Evolutionary conservation across 2,888 invertebrate genomes (phyloP).

Genomic region (Tetheella fluctuosa): DNA sequence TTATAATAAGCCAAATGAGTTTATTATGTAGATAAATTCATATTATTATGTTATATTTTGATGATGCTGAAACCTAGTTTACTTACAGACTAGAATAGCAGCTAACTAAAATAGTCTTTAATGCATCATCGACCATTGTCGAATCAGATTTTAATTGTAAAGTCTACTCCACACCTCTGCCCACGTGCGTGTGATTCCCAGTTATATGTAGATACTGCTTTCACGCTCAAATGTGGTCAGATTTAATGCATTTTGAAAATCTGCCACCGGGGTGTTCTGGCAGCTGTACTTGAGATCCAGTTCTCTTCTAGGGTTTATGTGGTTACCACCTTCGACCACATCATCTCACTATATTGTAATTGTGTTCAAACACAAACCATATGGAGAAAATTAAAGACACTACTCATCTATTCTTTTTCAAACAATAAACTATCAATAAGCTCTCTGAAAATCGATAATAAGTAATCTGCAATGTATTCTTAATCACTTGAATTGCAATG

Average conservation of each 20-base stretch:
- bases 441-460: not conserved
- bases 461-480: not conserved
- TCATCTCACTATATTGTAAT: too few relatives aligned
- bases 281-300: too few relatives aligned
- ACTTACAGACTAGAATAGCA: not conserved
- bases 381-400: too few relatives aligned
- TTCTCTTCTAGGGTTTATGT: too few relatives aligned
- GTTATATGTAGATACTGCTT: not conserved
- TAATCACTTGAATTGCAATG: not conserved
- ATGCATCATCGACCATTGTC: conserved; percentile 4
- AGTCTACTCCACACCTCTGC: not conserved
- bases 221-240: not conserved
- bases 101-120: not conserved
- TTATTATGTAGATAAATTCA: not conserved
- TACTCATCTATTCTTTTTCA: too few relatives aligned
- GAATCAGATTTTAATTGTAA: conserved; percentile 1
- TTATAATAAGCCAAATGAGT: conserved; percentile 2
- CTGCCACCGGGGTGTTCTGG: too few relatives aligned
- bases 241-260: too few relatives aligned
- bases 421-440: not conserved
- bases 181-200: not conserved
- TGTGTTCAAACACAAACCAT: too few relatives aligned
- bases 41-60: not conserved
- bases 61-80: not conserved
- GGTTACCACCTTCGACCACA: too few relatives aligned